These are phyloP conservation scores for Indicator maculatus DNA, from an alignment of 2,113 vertebrate genomes.

Conservation along the genomic window DNA sequence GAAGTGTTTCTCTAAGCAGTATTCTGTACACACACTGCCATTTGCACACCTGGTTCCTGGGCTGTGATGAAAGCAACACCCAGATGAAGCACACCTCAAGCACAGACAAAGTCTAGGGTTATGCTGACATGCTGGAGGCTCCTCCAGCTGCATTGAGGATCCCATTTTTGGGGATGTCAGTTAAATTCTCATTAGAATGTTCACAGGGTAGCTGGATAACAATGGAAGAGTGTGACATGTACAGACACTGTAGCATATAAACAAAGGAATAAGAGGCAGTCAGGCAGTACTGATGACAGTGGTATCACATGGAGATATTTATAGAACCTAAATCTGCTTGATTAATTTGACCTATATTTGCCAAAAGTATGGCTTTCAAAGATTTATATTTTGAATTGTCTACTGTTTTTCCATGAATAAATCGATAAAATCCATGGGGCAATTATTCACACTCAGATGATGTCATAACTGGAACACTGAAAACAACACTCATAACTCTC, in stretches of 20 bases:
- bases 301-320: neutral
- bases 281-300: neutral
- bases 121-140: rapidly evolving
- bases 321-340: neutral
- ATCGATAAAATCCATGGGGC: neutral
- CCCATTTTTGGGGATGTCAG: neutral
- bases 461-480: neutral
- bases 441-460: neutral
- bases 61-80: neutral
- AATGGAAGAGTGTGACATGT: neutral
- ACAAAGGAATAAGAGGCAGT: neutral
- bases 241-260: neutral
- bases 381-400: neutral
- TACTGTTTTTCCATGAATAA: neutral
- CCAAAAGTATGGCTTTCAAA: neutral
- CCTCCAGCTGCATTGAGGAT: neutral
- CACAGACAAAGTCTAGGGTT: neutral
- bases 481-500: neutral
- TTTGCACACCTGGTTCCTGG: neutral
- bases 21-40: neutral
- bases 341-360: neutral
- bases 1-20: neutral
- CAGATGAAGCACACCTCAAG: neutral
- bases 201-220: neutral
- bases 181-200: neutral